A percentile compares a stretch with the other conserved stretches of the same genome.
phyloP scores from a whole-genome alignment of 2,888 invertebrate species.

The Frankliniella intonsa region DNA sequence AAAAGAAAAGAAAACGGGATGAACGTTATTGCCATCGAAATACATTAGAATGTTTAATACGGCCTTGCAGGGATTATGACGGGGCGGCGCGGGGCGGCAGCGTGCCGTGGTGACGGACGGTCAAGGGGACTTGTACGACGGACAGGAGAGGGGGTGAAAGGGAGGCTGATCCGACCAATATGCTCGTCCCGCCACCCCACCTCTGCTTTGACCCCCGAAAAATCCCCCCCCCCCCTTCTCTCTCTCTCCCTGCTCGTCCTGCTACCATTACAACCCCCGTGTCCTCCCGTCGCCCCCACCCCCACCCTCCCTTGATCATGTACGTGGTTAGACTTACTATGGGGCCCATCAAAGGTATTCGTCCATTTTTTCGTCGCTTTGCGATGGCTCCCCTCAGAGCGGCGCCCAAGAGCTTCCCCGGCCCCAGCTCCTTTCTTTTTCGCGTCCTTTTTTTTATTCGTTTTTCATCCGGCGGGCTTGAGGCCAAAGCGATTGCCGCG shows the following conservation, averaged over 20 bases:
- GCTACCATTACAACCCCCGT: background rate
- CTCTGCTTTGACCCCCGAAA: background rate
- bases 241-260: background rate
- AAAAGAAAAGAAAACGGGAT: no score
- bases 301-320: background rate
- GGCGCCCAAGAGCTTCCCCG: background rate
- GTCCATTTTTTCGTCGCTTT: slow-evolving; percentile 19
- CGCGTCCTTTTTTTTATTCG: background rate
- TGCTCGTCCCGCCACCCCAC: background rate
- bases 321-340: slow-evolving; percentile 25
- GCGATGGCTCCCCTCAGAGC: background rate
- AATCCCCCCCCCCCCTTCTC: background rate
- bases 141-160: no score
- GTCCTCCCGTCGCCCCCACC: background rate
- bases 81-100: no score
- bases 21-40: no score
- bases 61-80: no score
- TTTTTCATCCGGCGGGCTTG: background rate
- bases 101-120: no score
- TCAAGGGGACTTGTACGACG: no score
- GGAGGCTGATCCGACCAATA: slow-evolving; percentile 2
- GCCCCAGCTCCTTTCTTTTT: background rate
- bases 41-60: no score
- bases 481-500: slow-evolving; percentile 9
- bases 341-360: slow-evolving; percentile 24